These are phyloP conservation scores for Agrilus mali DNA, from an alignment of 2,888 invertebrate genomes.

Conservation along the genomic window DNA sequence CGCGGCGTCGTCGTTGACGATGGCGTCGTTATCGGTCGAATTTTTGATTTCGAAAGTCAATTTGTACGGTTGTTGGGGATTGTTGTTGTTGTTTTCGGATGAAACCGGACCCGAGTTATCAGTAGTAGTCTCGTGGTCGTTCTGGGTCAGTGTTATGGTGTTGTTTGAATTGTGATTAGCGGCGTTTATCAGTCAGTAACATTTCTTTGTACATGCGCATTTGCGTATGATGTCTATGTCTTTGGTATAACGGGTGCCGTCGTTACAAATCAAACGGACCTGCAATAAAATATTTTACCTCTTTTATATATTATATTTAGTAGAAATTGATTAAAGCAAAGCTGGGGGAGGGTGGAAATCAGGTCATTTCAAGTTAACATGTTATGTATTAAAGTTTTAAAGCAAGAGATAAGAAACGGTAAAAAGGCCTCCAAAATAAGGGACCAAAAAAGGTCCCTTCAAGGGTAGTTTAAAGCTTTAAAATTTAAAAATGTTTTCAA, in stretches of 20 bases:
- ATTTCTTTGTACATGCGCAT: constrained; percentile 90
- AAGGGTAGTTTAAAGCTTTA: too few species aligned
- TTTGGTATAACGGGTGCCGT: constrained; percentile 88
- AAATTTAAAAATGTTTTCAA: too few species aligned
- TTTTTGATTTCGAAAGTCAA: constrained; percentile 30
- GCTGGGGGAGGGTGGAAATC: too few species aligned
- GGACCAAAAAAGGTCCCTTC: too few species aligned
- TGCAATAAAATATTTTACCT: constrained; percentile 26
- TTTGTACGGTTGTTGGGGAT: constrained; percentile 22
- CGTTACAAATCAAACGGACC: constrained; percentile 83
- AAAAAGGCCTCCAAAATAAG: too few species aligned
- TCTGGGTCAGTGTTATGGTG: constrained; percentile 9
- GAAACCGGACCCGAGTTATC: constrained; percentile 5
- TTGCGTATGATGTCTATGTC: constrained; percentile 94
- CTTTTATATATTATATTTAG: neutral
- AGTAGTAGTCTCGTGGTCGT: neutral
- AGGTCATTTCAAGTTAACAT: too few species aligned
- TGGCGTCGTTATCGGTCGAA: constrained; percentile 13
- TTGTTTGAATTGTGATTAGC: constrained; percentile 40
- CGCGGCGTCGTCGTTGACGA: constrained; percentile 3
- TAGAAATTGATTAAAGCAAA: neutral
- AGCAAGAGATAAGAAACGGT: too few species aligned
- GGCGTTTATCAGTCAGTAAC: constrained; percentile 60
- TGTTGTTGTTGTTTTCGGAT: constrained; percentile 10
- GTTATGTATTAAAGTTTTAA: too few species aligned